phyloP scores from a whole-genome alignment of 2,797 vertebrate genomes.

The Sparidentex hasta region DNA sequence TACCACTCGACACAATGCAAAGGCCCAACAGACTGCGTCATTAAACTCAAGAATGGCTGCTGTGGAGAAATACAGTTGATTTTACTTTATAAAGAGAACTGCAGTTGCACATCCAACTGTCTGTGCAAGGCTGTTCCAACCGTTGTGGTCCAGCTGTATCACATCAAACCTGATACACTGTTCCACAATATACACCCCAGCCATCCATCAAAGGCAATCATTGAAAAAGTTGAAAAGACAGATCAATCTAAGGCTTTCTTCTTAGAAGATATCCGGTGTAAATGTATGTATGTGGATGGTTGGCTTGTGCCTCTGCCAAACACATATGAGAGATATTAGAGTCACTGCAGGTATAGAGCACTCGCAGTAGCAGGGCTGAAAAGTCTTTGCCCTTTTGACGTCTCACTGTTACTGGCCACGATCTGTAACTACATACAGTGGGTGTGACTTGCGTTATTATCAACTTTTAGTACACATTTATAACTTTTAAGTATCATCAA shows the following conservation, averaged over 20 bases:
- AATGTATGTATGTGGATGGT: slow-evolving; percentile 39
- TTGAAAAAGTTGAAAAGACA: slow-evolving; percentile 17
- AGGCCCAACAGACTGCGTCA: background rate
- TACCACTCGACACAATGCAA: slow-evolving; percentile 22
- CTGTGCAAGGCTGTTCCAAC: slow-evolving; percentile 14
- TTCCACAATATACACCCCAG: background rate
- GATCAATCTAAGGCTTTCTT: slow-evolving; percentile 13
- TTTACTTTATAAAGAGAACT: slow-evolving; percentile 19
- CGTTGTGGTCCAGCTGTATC: slow-evolving; percentile 31
- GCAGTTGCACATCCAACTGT: slow-evolving; percentile 24
- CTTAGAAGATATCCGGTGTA: slow-evolving; percentile 21
- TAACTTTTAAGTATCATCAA: background rate
- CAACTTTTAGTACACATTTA: background rate
- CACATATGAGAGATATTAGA: slow-evolving; percentile 22
- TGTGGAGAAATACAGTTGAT: slow-evolving; percentile 44
- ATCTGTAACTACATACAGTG: background rate
- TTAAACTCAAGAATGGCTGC: slow-evolving; percentile 29
- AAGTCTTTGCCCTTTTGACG: no score
- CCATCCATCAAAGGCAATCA: background rate
- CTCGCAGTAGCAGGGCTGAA: no score
- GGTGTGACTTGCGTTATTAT: background rate
- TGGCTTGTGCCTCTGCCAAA: slow-evolving; percentile 51
- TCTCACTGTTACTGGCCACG: no score
- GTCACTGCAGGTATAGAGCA: background rate
- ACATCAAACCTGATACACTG: background rate